Percentiles rank a stretch among this genome's conserved stretches.
These are phyloP conservation scores for Sminthopsis crassicaudata DNA, from an alignment of 2,113 vertebrate genomes.

Conservation along the genomic window DNA sequence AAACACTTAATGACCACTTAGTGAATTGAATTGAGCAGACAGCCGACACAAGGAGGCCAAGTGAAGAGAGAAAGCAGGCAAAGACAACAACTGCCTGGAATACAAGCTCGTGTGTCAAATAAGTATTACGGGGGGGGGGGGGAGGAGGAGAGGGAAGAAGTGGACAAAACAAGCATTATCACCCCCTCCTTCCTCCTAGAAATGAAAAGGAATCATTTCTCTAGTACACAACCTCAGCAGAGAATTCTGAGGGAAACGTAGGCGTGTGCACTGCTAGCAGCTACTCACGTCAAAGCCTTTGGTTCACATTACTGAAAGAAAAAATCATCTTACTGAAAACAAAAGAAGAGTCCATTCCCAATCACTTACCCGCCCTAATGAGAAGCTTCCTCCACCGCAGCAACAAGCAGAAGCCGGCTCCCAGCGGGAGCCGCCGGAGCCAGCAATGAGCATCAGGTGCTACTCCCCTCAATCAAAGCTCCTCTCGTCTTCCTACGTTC, in stretches of 20 bases:
- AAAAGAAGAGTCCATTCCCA: neutral
- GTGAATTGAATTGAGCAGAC: neutral
- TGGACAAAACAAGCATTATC: neutral
- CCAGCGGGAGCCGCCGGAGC: neutral
- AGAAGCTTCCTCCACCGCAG: neutral
- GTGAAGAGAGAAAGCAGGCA: neutral
- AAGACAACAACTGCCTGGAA: neutral
- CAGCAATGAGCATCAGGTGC: neutral
- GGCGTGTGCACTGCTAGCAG: neutral
- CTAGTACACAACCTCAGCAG: neutral
- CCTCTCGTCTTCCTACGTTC: neutral
- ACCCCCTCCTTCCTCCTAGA: neutral
- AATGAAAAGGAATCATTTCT: neutral
- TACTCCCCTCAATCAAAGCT: neutral
- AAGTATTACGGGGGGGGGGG: neutral
- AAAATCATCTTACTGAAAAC: neutral
- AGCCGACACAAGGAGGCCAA: neutral
- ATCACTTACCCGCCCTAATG: neutral
- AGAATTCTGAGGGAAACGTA: neutral
- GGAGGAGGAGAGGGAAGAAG: no score
- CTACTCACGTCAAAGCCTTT: neutral
- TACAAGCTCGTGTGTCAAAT: neutral
- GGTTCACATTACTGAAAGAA: neutral
- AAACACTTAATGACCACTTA: neutral
- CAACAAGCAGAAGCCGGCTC: neutral